Conservation (phyloP, 2,113 vertebrate genomes). For the Amphiprion ocellaris region DNA sequence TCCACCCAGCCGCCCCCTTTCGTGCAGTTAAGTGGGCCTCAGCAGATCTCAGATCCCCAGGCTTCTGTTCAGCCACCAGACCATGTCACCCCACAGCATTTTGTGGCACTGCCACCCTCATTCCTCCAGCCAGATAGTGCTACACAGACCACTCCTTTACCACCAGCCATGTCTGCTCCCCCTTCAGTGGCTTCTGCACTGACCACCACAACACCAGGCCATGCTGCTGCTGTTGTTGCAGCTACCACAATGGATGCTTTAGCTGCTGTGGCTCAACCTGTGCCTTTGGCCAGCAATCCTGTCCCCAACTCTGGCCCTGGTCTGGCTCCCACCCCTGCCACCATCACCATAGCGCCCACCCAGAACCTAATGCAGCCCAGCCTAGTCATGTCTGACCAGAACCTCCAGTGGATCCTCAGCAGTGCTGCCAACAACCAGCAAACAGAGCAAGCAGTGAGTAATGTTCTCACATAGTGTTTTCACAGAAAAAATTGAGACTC, state of each 20-base stretch:
- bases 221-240: conserved; percentile 79
- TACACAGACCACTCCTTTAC: conserved; percentile 77
- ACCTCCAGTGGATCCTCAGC: conserved; percentile 98
- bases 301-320: conserved; percentile 84
- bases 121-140: conserved; percentile 86
- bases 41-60: conserved; percentile 89
- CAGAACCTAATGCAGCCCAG: conserved; percentile 90
- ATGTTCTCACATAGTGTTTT: not conserved
- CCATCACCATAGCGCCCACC: conserved; percentile 85
- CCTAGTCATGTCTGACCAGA: conserved; percentile 96
- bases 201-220: conserved; percentile 78
- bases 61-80: conserved; percentile 77
- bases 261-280: conserved; percentile 87
- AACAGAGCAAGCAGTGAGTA: conserved; percentile 92
- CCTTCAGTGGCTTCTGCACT: conserved; percentile 62
- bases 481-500: too few species aligned
- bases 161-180: conserved; percentile 82
- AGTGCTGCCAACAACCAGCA: conserved; percentile 90
- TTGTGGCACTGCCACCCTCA: conserved; percentile 86
- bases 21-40: conserved; percentile 83
- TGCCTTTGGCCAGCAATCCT: conserved; percentile 88
- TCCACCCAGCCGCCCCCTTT: conserved; percentile 83
- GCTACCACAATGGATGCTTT: conserved; percentile 84
- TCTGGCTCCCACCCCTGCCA: conserved; percentile 87
- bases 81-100: conserved; percentile 82